A percentile compares a stretch with the other conserved stretches of the same genome.
These are phyloP conservation scores for Lepilemur septentrionalis DNA, from an alignment of 2,797 vertebrate species.

Conservation along the genomic window DNA sequence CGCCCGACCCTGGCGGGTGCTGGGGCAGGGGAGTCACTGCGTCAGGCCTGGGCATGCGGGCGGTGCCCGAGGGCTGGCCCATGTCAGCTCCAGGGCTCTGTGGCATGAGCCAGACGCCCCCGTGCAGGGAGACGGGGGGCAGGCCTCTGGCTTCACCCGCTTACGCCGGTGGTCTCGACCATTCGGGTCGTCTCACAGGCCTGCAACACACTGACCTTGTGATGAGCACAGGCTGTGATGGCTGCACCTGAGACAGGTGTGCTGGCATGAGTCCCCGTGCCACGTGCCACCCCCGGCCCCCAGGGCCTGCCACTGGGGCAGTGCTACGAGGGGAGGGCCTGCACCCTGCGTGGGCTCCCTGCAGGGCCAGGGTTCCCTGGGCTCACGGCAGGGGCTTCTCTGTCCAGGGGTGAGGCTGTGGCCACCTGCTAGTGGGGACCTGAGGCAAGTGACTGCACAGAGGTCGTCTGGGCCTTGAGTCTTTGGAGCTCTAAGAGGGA, in stretches of 20 bases:
- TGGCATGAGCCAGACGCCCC: not conserved
- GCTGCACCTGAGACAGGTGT: no score
- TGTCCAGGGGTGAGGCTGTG: not conserved
- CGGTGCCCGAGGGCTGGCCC: accelerated
- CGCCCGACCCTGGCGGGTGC: not conserved
- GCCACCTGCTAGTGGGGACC: not conserved
- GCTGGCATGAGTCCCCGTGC: not conserved
- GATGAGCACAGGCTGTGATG: not conserved
- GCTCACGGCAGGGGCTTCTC: accelerated
- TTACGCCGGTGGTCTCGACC: accelerated
- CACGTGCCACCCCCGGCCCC: not conserved
- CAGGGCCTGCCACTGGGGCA: accelerated
- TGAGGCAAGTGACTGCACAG: not conserved
- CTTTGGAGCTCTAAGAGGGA: accelerated
- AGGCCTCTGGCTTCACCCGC: not conserved
- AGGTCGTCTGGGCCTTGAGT: accelerated
- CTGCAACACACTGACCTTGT: not conserved
- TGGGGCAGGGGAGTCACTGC: accelerated
- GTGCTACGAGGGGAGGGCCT: not conserved
- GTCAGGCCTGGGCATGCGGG: not conserved
- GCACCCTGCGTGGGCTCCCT: no score
- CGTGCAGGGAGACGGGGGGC: accelerated
- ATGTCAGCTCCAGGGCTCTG: accelerated
- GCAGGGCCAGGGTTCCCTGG: not conserved
- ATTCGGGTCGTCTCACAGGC: not conserved